These are phyloP conservation scores for Micronisus gabar DNA, from an alignment of 2,113 vertebrate species.

Conservation along the genomic window DNA sequence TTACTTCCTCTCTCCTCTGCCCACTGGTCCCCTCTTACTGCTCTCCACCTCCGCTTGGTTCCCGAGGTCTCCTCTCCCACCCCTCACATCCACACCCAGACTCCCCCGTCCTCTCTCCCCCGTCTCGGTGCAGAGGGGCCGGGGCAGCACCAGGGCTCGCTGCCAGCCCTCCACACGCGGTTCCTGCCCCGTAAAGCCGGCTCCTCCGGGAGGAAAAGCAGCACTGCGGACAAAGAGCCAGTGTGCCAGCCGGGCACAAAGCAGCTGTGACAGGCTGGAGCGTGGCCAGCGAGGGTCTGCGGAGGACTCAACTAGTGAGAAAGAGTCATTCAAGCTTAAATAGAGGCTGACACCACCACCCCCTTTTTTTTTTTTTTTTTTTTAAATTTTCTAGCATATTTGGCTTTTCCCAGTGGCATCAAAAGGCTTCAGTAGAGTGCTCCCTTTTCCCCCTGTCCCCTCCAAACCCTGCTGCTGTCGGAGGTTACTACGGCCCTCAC, in stretches of 20 bases:
- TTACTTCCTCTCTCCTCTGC: not conserved
- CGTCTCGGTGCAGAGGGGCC: accelerated
- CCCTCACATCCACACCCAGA: not conserved
- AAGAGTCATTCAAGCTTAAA: not conserved
- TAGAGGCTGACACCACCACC: accelerated
- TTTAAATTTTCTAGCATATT: not conserved
- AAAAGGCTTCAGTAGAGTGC: not conserved
- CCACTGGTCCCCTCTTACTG: not conserved
- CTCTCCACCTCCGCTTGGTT: not conserved
- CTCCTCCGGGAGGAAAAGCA: not conserved
- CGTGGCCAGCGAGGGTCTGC: accelerated
- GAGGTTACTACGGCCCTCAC: not conserved
- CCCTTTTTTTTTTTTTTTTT: accelerated
- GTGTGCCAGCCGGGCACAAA: not conserved
- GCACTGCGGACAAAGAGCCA: not conserved
- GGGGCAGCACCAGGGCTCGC: not conserved
- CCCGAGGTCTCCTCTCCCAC: not conserved
- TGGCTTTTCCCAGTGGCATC: not conserved
- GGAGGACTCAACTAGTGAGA: not conserved
- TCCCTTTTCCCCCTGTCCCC: not conserved
- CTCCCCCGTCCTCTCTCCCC: not conserved
- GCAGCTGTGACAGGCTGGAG: not conserved
- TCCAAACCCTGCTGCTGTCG: not conserved
- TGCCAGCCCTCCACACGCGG: not conserved
- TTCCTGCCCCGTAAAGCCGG: not conserved